These are phyloP conservation scores for Aphidius gifuensis DNA, from an alignment of 1,140 invertebrate genomes.

Conservation along the genomic window DNA sequence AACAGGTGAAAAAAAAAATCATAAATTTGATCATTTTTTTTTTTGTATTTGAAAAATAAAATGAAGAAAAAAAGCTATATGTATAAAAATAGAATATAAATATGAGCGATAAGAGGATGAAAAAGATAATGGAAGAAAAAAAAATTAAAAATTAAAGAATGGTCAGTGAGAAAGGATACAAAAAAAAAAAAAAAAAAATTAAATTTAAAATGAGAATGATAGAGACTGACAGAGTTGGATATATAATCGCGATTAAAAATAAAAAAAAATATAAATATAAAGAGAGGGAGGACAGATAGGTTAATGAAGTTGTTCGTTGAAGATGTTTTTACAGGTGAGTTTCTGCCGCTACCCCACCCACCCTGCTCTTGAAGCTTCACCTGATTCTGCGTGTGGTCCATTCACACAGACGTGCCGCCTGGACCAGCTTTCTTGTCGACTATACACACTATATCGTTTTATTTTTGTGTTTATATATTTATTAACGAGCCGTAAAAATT, in stretches of 20 bases:
- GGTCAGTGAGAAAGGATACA: conserved; percentile 15
- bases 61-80: conserved; percentile 32
- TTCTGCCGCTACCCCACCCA: background rate
- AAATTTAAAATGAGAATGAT: conserved; percentile 26
- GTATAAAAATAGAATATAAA: conserved; percentile 13
- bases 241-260: background rate
- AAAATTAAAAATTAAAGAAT: conserved; percentile 1
- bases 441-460: background rate
- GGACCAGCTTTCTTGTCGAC: background rate
- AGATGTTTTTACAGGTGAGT: conserved; percentile 52
- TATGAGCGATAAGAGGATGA: background rate
- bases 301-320: conserved; percentile 56
- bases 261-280: no score
- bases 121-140: conserved; percentile 5
- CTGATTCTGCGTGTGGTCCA: conserved; percentile 56
- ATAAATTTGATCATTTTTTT: background rate
- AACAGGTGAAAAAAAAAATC: conserved; percentile 27
- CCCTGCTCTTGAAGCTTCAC: conserved; percentile 38
- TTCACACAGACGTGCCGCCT: conserved; percentile 37
- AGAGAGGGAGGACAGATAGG: conserved; percentile 27
- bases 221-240: conserved; percentile 19
- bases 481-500: conserved; percentile 13
- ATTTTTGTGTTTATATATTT: conserved; percentile 15
- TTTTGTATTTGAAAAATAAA: conserved; percentile 34
- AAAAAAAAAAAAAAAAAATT: conserved; percentile 29